Evolutionary conservation across 2,888 invertebrate species (phyloP), one percentile per base, ranked within the genome.

Genomic region (Heliconius sara): DNA sequence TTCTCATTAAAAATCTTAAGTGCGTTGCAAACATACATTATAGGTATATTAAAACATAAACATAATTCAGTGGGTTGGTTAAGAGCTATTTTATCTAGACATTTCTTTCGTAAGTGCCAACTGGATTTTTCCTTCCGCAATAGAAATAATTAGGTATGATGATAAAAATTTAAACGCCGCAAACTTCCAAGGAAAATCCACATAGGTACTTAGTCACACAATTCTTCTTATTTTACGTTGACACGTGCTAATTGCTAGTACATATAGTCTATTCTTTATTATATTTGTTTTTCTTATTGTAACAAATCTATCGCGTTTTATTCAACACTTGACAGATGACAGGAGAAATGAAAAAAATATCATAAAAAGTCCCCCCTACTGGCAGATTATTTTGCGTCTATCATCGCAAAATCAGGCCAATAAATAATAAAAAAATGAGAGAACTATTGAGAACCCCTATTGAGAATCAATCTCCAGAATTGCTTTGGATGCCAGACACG

Each of bases 131-230:
- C 72, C 72, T 72, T 72, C 52, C 72, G 27, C 72, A 57, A 30
- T 12, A 47, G 27, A 52, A 47, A 52, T 52, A 72, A 57, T 57
- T 71, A 52, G 12, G 27, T 4, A 30, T 52, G 22, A 30, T 30
- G 52, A 71, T 71, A 71, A 71, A 71, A 72, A 72, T 30, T 52
- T 22, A 47, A 71, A 71, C 52, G 10, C 5, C 52, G 27, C 47
- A 72, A 72, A 57, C 30, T 57, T 71, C 27, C 47, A 19, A 57
- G 52, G 72, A 57, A 72, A 72, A 72, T 57, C 30, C 52, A 72
- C 16, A 19, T 47, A 71, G 22, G 10, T 71, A 25, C 25, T 47
- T 30, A 27, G 30, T 30, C 72, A 30, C 30, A 72, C 1, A 52
- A 57, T 72, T 72, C 19, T 52, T 52, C 19, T 71, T 71, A 71